These are phyloP conservation scores for Phylloscopus whistleri DNA, from an alignment of 2,113 vertebrate species.

Conservation along the genomic window DNA sequence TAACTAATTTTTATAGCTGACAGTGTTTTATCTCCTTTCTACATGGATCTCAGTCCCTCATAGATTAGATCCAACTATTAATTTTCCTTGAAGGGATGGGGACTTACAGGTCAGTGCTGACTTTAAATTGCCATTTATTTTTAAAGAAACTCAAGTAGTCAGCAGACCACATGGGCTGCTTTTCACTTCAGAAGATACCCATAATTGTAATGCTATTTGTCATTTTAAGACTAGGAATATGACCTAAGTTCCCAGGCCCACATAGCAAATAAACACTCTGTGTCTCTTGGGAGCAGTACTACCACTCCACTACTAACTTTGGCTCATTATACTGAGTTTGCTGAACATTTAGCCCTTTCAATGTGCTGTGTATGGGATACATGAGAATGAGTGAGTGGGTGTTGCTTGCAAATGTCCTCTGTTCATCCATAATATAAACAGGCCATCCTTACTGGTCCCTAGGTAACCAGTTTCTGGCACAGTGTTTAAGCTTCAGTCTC, in stretches of 20 bases:
- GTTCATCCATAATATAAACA: conserved; percentile 6
- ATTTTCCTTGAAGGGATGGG: not conserved
- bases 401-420: conserved; percentile 12
- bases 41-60: not conserved
- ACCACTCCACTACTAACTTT: not conserved
- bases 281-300: not conserved
- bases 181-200: not conserved
- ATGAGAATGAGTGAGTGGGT: conserved; percentile 27
- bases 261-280: not conserved
- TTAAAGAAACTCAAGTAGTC: not conserved
- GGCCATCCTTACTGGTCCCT: not conserved
- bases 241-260: not conserved
- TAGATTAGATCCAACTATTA: not conserved
- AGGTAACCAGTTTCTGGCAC: conserved; percentile 5
- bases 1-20: not conserved
- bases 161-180: not conserved
- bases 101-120: not conserved
- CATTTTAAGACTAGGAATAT: not conserved
- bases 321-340: not conserved
- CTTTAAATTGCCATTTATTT: conserved; percentile 1
- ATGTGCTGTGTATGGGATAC: not conserved
- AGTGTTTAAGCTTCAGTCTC: not conserved
- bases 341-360: not conserved
- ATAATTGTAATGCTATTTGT: conserved; percentile 11
- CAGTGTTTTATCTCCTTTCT: not conserved